Conservation (phyloP, 2,888 invertebrate genomes). For the Nephrotoma appendiculata region DNA sequence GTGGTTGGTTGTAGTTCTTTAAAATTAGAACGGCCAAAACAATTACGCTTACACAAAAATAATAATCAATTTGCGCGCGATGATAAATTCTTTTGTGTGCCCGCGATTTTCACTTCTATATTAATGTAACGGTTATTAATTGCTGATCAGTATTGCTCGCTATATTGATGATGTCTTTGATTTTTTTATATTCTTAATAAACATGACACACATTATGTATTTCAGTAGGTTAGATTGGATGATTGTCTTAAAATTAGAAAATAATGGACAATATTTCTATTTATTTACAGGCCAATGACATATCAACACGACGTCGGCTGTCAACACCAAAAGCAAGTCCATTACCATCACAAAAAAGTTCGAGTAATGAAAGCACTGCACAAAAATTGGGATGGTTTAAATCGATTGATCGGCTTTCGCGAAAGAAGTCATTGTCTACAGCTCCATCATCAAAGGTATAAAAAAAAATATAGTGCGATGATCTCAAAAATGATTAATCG, state of each 20-base stretch:
- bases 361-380: slow-evolving; percentile 15
- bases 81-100: not conserved
- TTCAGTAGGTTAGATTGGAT: not conserved
- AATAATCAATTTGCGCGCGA: not conserved
- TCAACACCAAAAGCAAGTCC: slow-evolving; percentile 61
- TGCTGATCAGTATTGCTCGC: not conserved
- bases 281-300: slow-evolving; percentile 31
- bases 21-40: not conserved
- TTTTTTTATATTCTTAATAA: not conserved
- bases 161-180: not conserved
- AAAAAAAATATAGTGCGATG: not conserved
- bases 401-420: slow-evolving; percentile 55
- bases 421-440: slow-evolving; percentile 38
- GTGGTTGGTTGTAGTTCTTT: not conserved
- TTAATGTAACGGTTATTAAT: not conserved
- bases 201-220: not conserved
- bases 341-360: slow-evolving; percentile 34
- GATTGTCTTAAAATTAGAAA: not conserved
- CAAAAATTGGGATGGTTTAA: slow-evolving; percentile 62
- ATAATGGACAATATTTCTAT: slow-evolving; percentile 5
- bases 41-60: not conserved
- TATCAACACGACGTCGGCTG: slow-evolving; percentile 55
- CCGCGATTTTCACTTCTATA: not conserved
- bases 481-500: not conserved
- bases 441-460: slow-evolving; percentile 2